Base-by-base conservation (phyloP, 2,113 vertebrate genomes). In the Saimiri boliviensis region DNA sequence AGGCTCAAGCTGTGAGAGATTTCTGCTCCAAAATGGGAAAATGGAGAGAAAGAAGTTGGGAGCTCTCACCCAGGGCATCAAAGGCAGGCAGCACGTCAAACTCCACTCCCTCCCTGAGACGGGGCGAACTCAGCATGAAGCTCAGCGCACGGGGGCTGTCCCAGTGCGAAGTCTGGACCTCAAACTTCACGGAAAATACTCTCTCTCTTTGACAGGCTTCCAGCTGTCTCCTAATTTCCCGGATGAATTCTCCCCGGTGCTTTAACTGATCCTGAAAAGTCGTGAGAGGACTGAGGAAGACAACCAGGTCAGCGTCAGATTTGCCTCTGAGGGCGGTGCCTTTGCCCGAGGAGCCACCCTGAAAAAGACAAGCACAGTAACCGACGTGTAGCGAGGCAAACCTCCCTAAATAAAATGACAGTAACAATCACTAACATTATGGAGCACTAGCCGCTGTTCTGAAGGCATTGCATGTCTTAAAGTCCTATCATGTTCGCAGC, bases 71-170 rank as follows among this genome's bases (percentile, higher is more conserved):
- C 37, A 98, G 93, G 76, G 63, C 89, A 9, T 98, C 88, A 2
- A 49, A 97, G 66, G 97, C 97, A 0, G 95, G 98, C 2, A 98
- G 92, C 17, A 98, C 93, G 4, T 98, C 96, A 11, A 97, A 98
- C 5, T 98, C 49, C 56, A 96, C 96, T 0, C 0, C 4, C 40
- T 94, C 2, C 0, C 0, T 2, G 1, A 32, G 5, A 3, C 0
- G 0, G 0, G 5, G 32, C 3, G 23, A 40, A 0, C 1, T 77
- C 30, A 97, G 93, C 4, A 0, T 5, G 5, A 98, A 97, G 92
- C 93, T 79, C 21, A 98, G 97, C 0, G 9, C 89, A 0, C 89
- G 86, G 25, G 95, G 93, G 5, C 81, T 82, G 21, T 0, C 0
- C 79, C 35, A 16, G 0, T 0, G 0, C 6, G 3, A 0, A 49